A percentile compares a stretch with the other conserved stretches of the same genome.
Conservation (phyloP, 2,888 invertebrate genomes). For the Miltochrista miniata region DNA sequence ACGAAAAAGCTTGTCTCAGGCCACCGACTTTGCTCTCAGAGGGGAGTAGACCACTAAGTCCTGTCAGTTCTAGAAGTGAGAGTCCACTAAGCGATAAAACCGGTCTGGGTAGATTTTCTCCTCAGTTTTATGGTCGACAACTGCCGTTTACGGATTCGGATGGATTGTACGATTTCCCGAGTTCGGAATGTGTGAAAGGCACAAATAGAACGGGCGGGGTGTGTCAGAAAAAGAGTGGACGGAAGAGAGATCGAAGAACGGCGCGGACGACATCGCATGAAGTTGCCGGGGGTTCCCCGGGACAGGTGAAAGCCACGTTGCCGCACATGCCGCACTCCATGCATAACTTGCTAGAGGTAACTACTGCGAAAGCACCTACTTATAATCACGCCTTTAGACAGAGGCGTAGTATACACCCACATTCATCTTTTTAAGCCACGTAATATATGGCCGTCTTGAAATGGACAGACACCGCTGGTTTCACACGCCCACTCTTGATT, state of each 20-base stretch:
- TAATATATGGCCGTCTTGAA: too few species aligned
- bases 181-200: constrained; percentile 86
- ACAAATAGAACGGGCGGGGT: constrained; percentile 77
- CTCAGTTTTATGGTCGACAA: constrained; percentile 88
- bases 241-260: constrained; percentile 85
- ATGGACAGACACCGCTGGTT: too few species aligned
- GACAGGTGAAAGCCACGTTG: constrained; percentile 74
- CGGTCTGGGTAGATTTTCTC: constrained; percentile 87
- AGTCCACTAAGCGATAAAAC: constrained; percentile 90
- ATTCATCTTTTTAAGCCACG: too few species aligned
- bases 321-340: constrained; percentile 80
- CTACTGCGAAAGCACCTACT: too few species aligned
- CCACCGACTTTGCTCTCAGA: constrained; percentile 83
- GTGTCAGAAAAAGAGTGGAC: constrained; percentile 84
- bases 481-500: too few species aligned
- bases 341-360: constrained; percentile 85
- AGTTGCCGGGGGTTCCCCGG: constrained; percentile 63
- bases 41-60: constrained; percentile 85
- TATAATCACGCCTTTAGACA: too few species aligned
- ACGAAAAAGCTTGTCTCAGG: constrained; percentile 71
- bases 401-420: too few species aligned
- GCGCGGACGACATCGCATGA: constrained; percentile 77
- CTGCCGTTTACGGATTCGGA: constrained; percentile 91
- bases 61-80: constrained; percentile 91
- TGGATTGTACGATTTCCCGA: constrained; percentile 91